phyloP scores from a whole-genome alignment of 2,797 vertebrate genomes.

The Oreortyx pictus region DNA sequence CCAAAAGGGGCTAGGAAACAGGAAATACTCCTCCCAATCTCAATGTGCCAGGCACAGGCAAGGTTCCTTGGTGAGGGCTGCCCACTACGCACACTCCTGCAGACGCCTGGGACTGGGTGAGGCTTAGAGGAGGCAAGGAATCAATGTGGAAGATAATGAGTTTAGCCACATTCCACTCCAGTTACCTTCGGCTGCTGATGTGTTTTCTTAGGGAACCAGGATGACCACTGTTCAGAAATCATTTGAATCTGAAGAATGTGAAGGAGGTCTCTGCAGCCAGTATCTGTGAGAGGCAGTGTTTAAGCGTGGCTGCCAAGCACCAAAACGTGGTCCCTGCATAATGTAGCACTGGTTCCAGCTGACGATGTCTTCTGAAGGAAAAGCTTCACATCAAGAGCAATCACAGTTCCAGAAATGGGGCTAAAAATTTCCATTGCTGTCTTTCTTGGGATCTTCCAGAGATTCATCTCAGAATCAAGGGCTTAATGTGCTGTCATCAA shows the following conservation, averaged over 20 bases:
- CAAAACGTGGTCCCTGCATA: rapidly evolving
- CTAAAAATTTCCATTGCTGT: background rate
- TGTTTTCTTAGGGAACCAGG: background rate
- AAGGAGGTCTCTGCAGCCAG: background rate
- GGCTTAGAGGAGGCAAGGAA: background rate
- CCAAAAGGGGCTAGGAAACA: background rate
- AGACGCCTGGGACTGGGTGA: background rate
- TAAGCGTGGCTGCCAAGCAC: background rate
- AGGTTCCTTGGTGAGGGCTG: background rate
- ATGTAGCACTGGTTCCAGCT: background rate
- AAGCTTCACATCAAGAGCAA: background rate
- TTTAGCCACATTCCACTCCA: background rate
- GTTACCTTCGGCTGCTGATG: background rate
- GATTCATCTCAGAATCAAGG: background rate
- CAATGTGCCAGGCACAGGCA: background rate
- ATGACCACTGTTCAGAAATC: background rate
- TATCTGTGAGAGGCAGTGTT: background rate
- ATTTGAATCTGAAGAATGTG: background rate
- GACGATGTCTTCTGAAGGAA: background rate
- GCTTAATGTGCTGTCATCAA: background rate
- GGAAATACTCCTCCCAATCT: background rate
- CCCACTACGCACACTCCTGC: background rate
- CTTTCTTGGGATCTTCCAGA: background rate
- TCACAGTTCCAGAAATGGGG: background rate
- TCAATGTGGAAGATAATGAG: background rate